Evolutionary conservation across 2,888 invertebrate genomes (phyloP), one percentile per base, ranked within the genome.

Genomic region (Unio pictorum): DNA sequence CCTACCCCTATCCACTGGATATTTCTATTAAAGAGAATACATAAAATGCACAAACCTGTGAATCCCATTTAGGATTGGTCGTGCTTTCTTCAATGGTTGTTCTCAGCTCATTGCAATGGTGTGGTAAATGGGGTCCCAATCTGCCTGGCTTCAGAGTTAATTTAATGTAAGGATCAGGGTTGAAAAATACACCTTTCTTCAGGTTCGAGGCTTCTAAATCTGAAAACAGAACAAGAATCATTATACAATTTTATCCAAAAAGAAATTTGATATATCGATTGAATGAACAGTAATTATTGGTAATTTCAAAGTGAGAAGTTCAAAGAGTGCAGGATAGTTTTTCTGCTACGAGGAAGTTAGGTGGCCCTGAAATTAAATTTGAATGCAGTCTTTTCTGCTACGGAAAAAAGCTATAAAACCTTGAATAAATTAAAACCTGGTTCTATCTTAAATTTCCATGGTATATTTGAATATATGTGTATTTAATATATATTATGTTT

Each of bases 101-200:
- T 62, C 89, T 84, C 55, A 82, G 75, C 68, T 89, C 89, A 76
- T 89, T 89, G 54, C 87, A 85, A 80, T 91, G 91, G 79, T 90
- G 91, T 11, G 86, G 80, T 57, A 88, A 78, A 5, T 76, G 72
- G 3, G 79, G 74, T 55, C 82, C 83, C 64, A 85, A 77, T 64
- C 83, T 84, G 6, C 87, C 87, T 7, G 91, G 91, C 74, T 89
- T 84, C 30, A 91, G 79, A n/a, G 87, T 84, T 75, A 91, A 85
- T 85, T 91, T 91, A 28, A 91, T 86, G 76, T 91, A 91, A 0
- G 91, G 91, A 75, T 91, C 91, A 60, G 91, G 91, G 81, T 90
- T 90, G 81, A 91, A 91, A 81, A 91, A 91, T 82, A 91, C 88
- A 18, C 91, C 91, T 75, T 90, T 90, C 80, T 90, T 90, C 68